Base-by-base conservation (phyloP, 2,113 vertebrate species). In the Boleophthalmus pectinirostris region DNA sequence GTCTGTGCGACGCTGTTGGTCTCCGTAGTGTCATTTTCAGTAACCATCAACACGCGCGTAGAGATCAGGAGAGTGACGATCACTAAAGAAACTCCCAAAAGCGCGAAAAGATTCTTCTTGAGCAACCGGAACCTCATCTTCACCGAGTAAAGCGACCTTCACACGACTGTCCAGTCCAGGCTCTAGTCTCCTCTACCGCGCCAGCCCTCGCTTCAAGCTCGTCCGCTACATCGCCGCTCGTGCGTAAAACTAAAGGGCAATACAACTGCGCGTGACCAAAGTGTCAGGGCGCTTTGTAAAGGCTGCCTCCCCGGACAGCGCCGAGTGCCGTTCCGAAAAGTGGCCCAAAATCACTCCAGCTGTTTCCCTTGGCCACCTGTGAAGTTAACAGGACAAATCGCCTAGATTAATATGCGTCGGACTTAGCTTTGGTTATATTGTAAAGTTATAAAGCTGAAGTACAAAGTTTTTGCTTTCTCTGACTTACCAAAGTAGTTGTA, bases 81-180 rank as follows among this genome's bases (percentile, higher is more conserved):
- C 0, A 90, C 60, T 0, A 88, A 65, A 13, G 74, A 70, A 64
- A 91, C 60, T 8, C 76, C 80, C 49, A 93, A 20, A 43, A 92
- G 72, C 29, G 49, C 78, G 8, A 93, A 81, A 46, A 90, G 23
- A 53, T 92, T 93, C 80, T 70, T 88, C 15, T 84, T 91, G 13
- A 84, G 21, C 35, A 93, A 67, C 69, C 92, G 86, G 46, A 92
- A 75, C 86, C 92, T 92, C 93, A 94, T 90, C 72, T 83, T 81
- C 2, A 20, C 14, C 16, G 4, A 14, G 33, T 45, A 24, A 18
- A 54, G 12, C 53, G 5, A 43, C 53, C 54, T 13, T 33, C 46
- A 29, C 0, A 54, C 23, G 43, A 61, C 6, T 25, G 54, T n/a
- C 10, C 20, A 0, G 54, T n/a, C 10, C 20, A 0, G 43, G 43